phyloP scores from a whole-genome alignment of 2,113 vertebrate genomes.

The Heliornis fulica region DNA sequence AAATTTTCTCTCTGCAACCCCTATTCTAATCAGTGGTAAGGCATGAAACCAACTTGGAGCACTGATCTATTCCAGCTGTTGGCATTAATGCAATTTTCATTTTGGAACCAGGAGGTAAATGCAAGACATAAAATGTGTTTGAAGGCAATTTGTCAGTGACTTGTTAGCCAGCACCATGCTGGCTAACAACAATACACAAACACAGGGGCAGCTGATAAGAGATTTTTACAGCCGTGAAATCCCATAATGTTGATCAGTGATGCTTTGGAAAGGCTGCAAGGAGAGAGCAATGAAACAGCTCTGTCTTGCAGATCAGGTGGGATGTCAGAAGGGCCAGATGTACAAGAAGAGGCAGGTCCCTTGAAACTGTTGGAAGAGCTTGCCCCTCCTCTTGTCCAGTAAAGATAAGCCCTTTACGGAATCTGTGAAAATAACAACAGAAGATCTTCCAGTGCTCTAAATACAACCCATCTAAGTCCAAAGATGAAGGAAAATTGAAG shows the following conservation, averaged over 20 bases:
- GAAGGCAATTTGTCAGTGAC: constrained; percentile 20
- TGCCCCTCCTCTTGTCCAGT: not conserved
- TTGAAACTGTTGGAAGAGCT: not conserved
- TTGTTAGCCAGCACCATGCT: not conserved
- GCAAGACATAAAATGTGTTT: not conserved
- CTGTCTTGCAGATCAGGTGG: not conserved
- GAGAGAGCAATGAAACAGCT: not conserved
- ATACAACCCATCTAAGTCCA: not conserved
- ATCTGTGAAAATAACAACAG: not conserved
- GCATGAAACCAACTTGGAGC: constrained; percentile 24
- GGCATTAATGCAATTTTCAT: constrained; percentile 24
- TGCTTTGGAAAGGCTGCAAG: not conserved
- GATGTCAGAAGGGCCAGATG: not conserved
- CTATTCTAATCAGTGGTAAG: constrained; percentile 1
- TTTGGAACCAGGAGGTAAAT: constrained; percentile 33
- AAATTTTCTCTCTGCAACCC: not conserved
- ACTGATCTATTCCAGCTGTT: constrained; percentile 59
- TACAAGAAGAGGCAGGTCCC: not conserved
- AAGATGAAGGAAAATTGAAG: not conserved
- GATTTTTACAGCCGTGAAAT: not conserved
- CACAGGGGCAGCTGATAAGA: not conserved
- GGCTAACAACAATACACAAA: not conserved
- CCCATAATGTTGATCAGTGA: not conserved
- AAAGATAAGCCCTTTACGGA: not conserved
- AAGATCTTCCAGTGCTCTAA: not conserved